Base-by-base conservation (phyloP, 2,797 vertebrate genomes). In the Silurus aristotelis region DNA sequence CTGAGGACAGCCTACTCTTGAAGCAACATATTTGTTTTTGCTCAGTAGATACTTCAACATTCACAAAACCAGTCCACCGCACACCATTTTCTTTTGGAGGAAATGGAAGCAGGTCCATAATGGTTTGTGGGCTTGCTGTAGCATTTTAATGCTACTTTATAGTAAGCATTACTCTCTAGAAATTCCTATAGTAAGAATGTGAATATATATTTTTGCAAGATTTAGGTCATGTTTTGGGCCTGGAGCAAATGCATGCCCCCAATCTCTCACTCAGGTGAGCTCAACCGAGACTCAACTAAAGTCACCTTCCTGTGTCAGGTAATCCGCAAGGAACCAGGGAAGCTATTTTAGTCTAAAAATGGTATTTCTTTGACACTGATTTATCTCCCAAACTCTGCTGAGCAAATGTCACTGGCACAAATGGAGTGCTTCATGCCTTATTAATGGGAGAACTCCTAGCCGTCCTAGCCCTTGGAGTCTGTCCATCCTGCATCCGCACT, bases 221-320 rank as follows among this genome's bases (percentile, higher is more conserved):
- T 89, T n/a, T 85, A 72, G 88, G 68, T 81, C 83, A 78, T 76
- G 66, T 84, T 89, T 79, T 58, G 46, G 43, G 72, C 85, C 82
- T 83, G 19, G 6, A 76, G 80, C 71, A 77, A 87, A 83, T 61
- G 70, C 64, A 78, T 93, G 93, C 85, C 91, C 93, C 89, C 90
- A 76, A 93, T 92, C 88, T 27, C 85, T 90, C 90, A 89, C 43
- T 83, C 80, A 63, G 84, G 76, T 87, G 63, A 48, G 80, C 22
- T 83, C 58, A 67, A 82, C 85, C 31, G 77, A 85, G 14, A 85
- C 85, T 85, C 3, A 67, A 43, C 86, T 87, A 91, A 87, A 86
- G 92, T 92, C 91, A 94, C 93, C 91, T 93, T 92, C 70, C 85
- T 75, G 72, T 83, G 85, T 15, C 89, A 88, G 78, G 81, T 80